phyloP scores from a whole-genome alignment of 2,888 invertebrate species.

The Lamellibrachia satsuma region DNA sequence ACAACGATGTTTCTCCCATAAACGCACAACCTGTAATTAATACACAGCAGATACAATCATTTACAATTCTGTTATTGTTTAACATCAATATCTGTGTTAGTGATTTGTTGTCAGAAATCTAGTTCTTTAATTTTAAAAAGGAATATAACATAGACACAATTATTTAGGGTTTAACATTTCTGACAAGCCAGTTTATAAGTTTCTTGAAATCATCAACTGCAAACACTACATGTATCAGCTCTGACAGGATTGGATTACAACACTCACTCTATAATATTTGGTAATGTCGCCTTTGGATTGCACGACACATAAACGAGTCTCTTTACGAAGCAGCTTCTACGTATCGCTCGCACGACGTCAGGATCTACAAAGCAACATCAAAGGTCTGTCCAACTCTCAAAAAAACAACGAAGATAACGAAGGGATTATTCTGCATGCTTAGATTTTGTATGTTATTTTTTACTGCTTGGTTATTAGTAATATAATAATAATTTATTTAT shows the following conservation, averaged over 20 bases:
- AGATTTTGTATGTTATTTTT: neutral
- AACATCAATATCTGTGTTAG: neutral
- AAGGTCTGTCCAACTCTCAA: neutral
- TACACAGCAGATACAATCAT: neutral
- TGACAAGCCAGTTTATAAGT: neutral
- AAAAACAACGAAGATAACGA: neutral
- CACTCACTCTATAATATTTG: slow-evolving; percentile 61
- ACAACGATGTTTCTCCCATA: no score
- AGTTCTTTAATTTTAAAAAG: no score
- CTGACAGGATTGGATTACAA: neutral
- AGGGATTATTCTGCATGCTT: neutral
- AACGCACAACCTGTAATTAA: no score
- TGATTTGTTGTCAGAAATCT: neutral
- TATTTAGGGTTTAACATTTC: neutral
- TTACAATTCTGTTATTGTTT: neutral
- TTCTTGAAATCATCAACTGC: neutral
- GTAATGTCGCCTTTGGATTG: slow-evolving; percentile 75
- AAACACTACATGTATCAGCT: neutral
- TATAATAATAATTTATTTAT: no score
- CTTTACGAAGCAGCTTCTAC: slow-evolving; percentile 78
- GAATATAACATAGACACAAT: neutral
- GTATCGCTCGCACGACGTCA: slow-evolving; percentile 72
- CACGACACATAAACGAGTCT: slow-evolving; percentile 92
- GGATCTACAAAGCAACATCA: slow-evolving; percentile 49
- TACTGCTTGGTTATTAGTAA: no score